Conservation (phyloP, 2,113 vertebrate genomes). For the Kryptolebias marmoratus region DNA sequence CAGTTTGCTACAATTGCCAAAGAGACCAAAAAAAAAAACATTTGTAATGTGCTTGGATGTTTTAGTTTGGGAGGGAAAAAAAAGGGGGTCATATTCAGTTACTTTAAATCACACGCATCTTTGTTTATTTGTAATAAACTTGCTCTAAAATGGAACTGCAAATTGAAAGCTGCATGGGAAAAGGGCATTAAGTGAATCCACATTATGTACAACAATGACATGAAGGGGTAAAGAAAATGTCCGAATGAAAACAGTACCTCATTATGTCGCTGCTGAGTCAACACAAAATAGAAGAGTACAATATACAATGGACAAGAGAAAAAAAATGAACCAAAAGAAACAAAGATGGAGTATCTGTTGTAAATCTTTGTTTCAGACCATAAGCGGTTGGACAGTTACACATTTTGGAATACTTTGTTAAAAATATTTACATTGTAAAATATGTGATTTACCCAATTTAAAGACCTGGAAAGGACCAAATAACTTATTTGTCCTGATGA, state of each 20-base stretch:
- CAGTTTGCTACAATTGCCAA: conserved; percentile 16
- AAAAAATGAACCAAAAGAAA: conserved; percentile 17
- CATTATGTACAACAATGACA: background rate
- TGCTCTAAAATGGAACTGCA: background rate
- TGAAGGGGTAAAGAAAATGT: conserved; percentile 1
- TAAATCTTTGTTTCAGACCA: background rate
- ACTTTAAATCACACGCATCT: conserved; percentile 20
- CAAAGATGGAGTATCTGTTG: conserved; percentile 3
- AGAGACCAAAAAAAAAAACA: background rate
- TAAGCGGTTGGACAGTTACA: too few relatives aligned
- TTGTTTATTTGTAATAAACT: conserved; percentile 20
- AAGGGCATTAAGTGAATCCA: conserved; percentile 13
- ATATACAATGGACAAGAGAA: conserved; percentile 13
- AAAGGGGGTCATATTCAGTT: conserved; percentile 1
- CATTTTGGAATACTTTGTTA: too few relatives aligned
- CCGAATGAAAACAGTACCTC: conserved; percentile 52
- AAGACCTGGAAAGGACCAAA: too few relatives aligned
- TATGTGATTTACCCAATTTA: too few relatives aligned
- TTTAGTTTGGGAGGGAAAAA: conserved; percentile 20
- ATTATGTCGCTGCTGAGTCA: conserved; percentile 41
- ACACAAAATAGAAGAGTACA: conserved; percentile 36
- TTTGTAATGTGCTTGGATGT: background rate
- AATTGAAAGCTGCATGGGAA: conserved; percentile 14
- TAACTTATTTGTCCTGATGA: background rate
- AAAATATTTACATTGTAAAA: too few relatives aligned